Evolutionary conservation across 2,888 invertebrate species (phyloP).

Genomic region (Argyresthia albistria): DNA sequence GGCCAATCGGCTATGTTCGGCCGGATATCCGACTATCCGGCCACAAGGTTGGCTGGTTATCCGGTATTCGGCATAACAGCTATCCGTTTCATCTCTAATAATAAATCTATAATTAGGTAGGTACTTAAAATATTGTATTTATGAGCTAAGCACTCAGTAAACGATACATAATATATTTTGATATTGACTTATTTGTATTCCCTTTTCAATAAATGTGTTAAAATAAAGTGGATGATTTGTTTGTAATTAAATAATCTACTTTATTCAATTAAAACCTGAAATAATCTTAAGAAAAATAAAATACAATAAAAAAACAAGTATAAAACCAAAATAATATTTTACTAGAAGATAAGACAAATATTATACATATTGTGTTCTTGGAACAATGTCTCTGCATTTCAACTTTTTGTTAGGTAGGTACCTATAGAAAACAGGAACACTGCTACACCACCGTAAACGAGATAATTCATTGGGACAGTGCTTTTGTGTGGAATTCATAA

Average conservation of each 20-base stretch:
- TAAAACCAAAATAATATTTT: conserved; percentile 68
- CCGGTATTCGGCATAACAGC: too few relatives aligned
- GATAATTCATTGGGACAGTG: conserved; percentile 44
- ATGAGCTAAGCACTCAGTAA: too few relatives aligned
- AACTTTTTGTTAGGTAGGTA: conserved; percentile 36
- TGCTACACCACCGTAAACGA: conserved; percentile 36
- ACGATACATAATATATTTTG: too few relatives aligned
- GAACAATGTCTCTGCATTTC: conserved; percentile 36
- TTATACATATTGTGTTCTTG: conserved; percentile 51
- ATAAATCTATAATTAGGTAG: too few relatives aligned
- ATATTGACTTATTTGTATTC: too few relatives aligned
- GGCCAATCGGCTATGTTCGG: too few relatives aligned
- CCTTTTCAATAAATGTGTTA: too few relatives aligned
- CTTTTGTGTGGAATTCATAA: not conserved
- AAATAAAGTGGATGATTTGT: too few relatives aligned
- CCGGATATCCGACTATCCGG: too few relatives aligned
- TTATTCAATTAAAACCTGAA: not conserved
- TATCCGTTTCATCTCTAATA: too few relatives aligned
- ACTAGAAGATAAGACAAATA: conserved; percentile 65
- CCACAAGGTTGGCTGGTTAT: too few relatives aligned
- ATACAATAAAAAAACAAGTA: conserved; percentile 28
- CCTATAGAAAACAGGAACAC: conserved; percentile 39
- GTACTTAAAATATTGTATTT: too few relatives aligned
- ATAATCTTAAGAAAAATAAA: not conserved
- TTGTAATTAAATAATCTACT: not conserved